Base-by-base conservation (phyloP, 2,888 invertebrate species). In the Microdon myrmicae region DNA sequence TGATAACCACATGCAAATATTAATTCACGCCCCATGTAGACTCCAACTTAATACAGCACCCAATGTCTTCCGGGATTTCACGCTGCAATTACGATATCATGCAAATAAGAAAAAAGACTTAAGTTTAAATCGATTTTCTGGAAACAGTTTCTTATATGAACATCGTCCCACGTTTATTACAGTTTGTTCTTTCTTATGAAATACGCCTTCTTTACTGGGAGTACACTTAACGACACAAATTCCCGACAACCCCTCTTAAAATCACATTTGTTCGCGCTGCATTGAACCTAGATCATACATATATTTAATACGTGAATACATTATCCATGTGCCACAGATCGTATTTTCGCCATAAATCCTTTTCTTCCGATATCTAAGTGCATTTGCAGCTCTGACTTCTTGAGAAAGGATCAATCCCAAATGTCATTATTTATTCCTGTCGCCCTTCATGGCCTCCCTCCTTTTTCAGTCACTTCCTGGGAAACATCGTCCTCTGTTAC, bases 401-500 rank as follows among this genome's bases (percentile, higher is more conserved):
- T 31, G 41, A 53, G 37, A n/a, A 53, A 23, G 64, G 51, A 64
- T 64, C 64, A 64, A 64, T 64, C 64, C 58, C 41, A 58, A 53
- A 64, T 58, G 64, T 58, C 64, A 58, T 64, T 64, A 53, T 47
- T 64, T 64, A 61, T 61, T 61, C 55, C 45, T 53, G 51, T 35
- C 51, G 51, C 43, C 32, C 44, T 29, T 29, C 32, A 51, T 44
- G 41, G 32, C 38, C 31, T 41, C 41, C 44, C 8, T 22, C 5
- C n/a, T 31, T 34, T 38, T 19, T 37, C 14, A 8, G n/a, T 19
- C 32, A 51, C n/a, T n/a, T 54, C 22, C 51, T 31, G 6, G 14
- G n/a, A 10, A 39, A 39, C 10, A 28, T 34, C 13, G 19, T 49
- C 31, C 20, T 38, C 17, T 39, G 19, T 31, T n/a, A n/a, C n/a